phyloP scores from a whole-genome alignment of 2,113 vertebrate genomes.

The Scatophagus argus region DNA sequence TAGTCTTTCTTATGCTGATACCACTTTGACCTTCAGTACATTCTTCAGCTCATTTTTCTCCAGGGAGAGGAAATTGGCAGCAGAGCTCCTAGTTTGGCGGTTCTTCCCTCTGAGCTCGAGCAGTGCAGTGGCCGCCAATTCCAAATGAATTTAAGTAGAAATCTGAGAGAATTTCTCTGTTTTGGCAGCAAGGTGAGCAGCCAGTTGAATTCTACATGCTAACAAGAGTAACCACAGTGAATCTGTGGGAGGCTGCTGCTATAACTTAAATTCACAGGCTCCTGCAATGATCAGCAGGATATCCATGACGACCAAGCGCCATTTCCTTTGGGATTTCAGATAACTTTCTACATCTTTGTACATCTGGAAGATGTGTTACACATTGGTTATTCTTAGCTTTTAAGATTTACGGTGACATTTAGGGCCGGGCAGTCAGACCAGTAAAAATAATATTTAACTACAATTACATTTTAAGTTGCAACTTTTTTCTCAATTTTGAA shows the following conservation, averaged over 20 bases:
- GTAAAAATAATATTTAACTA: too few species aligned
- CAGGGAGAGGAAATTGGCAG: slow-evolving; percentile 51
- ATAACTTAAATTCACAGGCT: slow-evolving; percentile 11
- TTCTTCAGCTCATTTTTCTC: slow-evolving; percentile 60
- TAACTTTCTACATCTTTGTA: neutral
- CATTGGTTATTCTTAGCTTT: neutral
- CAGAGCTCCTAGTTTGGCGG: slow-evolving; percentile 37
- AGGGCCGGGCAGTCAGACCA: too few species aligned
- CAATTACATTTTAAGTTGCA: too few species aligned
- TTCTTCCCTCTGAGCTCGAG: slow-evolving; percentile 30
- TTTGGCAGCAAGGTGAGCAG: slow-evolving; percentile 62
- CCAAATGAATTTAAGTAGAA: slow-evolving; percentile 46
- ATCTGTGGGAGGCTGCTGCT: slow-evolving; percentile 28
- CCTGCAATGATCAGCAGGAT: neutral
- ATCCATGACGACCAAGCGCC: too few species aligned
- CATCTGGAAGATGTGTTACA: neutral
- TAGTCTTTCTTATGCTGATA: slow-evolving; percentile 66
- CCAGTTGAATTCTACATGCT: slow-evolving; percentile 65
- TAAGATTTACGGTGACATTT: neutral
- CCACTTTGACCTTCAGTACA: slow-evolving; percentile 75
- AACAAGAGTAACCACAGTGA: slow-evolving; percentile 39
- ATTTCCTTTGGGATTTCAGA: neutral
- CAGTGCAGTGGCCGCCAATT: slow-evolving; percentile 25
- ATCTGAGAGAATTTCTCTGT: slow-evolving; percentile 44
- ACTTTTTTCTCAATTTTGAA: too few species aligned